These are phyloP conservation scores for Pinctada fucata DNA, from an alignment of 2,888 invertebrate genomes.

Conservation along the genomic window DNA sequence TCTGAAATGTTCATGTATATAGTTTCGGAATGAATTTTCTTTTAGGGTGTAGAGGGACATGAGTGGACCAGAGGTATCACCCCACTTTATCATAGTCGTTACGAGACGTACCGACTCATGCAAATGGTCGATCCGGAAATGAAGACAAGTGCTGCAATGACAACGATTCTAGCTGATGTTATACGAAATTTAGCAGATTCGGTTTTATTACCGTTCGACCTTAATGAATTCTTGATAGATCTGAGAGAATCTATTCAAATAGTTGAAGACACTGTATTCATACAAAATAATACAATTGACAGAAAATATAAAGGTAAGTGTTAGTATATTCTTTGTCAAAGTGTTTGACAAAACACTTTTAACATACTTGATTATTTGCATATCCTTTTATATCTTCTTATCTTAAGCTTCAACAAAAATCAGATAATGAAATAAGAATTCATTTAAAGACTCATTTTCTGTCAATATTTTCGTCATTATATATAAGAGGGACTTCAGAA, in stretches of 20 bases:
- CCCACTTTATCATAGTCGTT: slow-evolving; percentile 20
- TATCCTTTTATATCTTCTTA: no score
- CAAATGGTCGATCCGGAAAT: slow-evolving; percentile 23
- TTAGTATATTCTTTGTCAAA: no score
- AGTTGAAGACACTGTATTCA: background rate
- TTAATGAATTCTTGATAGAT: background rate
- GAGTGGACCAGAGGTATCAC: background rate
- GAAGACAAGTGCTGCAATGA: slow-evolving; percentile 1
- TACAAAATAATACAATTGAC: slow-evolving; percentile 3
- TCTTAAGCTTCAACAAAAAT: no score
- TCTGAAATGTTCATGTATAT: no score
- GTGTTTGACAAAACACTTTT: no score
- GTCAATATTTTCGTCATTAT: no score
- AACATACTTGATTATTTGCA: no score
- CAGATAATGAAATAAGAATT: no score
- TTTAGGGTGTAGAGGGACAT: no score
- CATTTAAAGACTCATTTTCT: no score
- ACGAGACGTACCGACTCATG: slow-evolving; percentile 6
- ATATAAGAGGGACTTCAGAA: background rate
- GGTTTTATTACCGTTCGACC: slow-evolving; percentile 15
- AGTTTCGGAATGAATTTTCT: no score
- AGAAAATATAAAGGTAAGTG: slow-evolving; percentile 15
- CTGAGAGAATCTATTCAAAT: background rate
- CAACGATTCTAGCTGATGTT: slow-evolving; percentile 5
- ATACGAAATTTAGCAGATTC: slow-evolving; percentile 18